Conservation (phyloP, 1,140 invertebrate genomes). For the Venturia canescens region DNA sequence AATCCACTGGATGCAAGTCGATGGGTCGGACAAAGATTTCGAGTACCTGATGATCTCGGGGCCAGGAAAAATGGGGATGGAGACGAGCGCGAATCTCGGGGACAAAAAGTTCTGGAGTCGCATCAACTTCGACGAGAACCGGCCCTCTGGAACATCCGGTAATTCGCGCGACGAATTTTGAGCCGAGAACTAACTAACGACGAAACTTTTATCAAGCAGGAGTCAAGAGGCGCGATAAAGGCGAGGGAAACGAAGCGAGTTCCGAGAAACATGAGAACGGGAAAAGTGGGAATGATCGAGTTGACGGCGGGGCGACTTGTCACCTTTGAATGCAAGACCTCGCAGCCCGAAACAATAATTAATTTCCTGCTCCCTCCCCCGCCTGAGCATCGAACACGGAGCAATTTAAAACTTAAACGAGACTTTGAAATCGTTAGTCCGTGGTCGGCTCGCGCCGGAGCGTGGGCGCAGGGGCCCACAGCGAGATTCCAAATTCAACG, state of each 20-base stretch:
- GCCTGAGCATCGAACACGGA: not conserved
- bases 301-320: no score
- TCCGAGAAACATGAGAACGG: not conserved
- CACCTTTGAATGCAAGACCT: no score
- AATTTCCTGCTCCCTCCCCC: no score
- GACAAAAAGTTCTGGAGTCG: constrained; percentile 78
- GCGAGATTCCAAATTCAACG: not conserved
- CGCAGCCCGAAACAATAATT: no score
- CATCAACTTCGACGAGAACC: constrained; percentile 78
- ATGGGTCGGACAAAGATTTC: constrained; percentile 68
- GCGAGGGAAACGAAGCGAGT: not conserved
- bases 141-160: constrained; percentile 12
- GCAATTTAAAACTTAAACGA: not conserved
- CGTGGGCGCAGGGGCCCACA: constrained; percentile 3
- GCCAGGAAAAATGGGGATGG: constrained; percentile 73
- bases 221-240: not conserved
- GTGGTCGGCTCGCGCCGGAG: not conserved
- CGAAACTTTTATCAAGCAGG: not conserved
- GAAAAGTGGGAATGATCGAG: no score
- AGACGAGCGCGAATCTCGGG: constrained; percentile 74
- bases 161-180: constrained; percentile 55
- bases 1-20: constrained; percentile 67
- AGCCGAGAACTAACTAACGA: not conserved
- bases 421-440: no score
- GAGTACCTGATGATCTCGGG: constrained; percentile 77